Evolutionary conservation across 2,888 invertebrate species (phyloP).

Genomic region (Proisotoma minuta): DNA sequence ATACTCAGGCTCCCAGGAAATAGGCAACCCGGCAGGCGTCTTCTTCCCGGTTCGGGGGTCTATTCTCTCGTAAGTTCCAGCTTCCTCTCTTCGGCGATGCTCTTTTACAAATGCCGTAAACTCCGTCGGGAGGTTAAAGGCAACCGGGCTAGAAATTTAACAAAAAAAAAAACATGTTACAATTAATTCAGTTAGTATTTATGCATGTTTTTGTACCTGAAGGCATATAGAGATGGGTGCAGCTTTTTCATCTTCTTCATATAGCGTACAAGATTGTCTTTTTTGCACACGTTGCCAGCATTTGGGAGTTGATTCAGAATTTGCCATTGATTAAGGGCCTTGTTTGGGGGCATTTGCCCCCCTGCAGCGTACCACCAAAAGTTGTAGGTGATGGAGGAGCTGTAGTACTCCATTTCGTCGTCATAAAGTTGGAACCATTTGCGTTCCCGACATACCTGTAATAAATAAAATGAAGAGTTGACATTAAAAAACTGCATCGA

Average conservation of each 20-base stretch:
- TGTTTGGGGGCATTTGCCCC: conserved; percentile 63
- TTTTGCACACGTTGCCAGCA: conserved; percentile 74
- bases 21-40: conserved; percentile 23
- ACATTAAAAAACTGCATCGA: too few relatives aligned
- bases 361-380: conserved; percentile 78
- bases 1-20: conserved; percentile 28
- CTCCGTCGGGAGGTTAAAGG: conserved; percentile 76
- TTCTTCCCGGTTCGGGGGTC: conserved; percentile 17
- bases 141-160: conserved; percentile 61
- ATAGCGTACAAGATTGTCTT: conserved; percentile 72
- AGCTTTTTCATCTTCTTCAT: conserved; percentile 50
- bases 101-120: conserved; percentile 78
- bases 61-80: neutral
- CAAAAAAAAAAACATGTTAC: neutral
- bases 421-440: too few relatives aligned
- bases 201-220: neutral
- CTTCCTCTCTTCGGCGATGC: conserved; percentile 58
- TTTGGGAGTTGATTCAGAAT: conserved; percentile 79
- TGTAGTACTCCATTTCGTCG: conserved; percentile 34
- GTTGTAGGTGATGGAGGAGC: conserved; percentile 60
- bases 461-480: too few relatives aligned
- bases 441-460: conserved; percentile 5
- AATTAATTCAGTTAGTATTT: neutral
- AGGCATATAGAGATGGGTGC: neutral
- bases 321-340: conserved; percentile 67